Evolutionary conservation across 2,888 invertebrate species (phyloP).

Genomic region (Bugula neritina): DNA sequence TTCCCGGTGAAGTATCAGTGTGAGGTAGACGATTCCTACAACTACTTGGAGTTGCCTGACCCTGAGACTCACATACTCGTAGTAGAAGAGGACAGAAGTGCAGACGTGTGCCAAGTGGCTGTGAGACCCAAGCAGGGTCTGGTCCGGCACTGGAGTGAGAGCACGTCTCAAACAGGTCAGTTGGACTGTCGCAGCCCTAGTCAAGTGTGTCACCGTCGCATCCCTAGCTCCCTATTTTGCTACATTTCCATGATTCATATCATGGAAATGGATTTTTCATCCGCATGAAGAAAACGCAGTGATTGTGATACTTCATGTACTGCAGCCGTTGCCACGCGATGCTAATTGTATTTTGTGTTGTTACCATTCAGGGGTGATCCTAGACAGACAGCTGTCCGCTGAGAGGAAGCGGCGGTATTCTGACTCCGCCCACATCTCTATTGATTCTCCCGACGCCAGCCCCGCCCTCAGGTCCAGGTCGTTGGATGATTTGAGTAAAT

Average conservation of each 20-base stretch:
- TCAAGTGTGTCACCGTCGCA: too few species aligned
- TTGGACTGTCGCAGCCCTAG: too few species aligned
- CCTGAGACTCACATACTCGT: constrained; percentile 17
- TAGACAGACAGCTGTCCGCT: background rate
- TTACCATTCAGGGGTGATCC: background rate
- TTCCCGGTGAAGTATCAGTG: background rate
- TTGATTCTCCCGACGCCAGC: background rate
- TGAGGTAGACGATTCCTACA: background rate
- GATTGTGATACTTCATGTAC: too few species aligned
- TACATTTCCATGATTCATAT: too few species aligned
- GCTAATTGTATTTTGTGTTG: too few species aligned
- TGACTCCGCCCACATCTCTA: constrained; percentile 8
- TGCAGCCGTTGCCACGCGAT: too few species aligned
- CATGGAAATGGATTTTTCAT: too few species aligned
- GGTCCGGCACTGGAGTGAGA: constrained; percentile 17
- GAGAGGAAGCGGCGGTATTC: background rate
- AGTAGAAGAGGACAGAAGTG: background rate
- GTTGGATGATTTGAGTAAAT: background rate
- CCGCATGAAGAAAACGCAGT: too few species aligned
- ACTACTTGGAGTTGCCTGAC: constrained; percentile 20
- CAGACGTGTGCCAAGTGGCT: background rate
- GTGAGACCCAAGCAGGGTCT: background rate
- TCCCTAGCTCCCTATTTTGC: too few species aligned
- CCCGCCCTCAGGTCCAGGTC: constrained; percentile 4
- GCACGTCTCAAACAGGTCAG: background rate